Evolutionary conservation across 2,797 vertebrate species (phyloP), one percentile per base, ranked within the genome.

Genomic region (Chromobotia macracanthus): DNA sequence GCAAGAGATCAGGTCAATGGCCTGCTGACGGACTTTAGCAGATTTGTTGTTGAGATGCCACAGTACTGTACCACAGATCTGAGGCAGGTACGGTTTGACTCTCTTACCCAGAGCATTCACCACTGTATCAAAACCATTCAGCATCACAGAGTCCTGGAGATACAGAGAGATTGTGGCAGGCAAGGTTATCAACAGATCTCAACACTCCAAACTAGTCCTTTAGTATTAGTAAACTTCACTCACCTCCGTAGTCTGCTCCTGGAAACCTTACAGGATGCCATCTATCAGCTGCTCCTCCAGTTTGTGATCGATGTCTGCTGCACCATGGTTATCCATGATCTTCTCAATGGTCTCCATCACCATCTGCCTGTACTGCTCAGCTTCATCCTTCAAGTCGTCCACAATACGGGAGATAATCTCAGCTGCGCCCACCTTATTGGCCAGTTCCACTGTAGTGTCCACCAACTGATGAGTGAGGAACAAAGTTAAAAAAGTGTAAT

Each of bases 291-390:
- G 98, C 84, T 99, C 98, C 88, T 99, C 98, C 83, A 99, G 94
- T 82, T 99, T 99, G 86, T 99, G 98, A 89, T 99, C 98, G 0
- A 99, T 99, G 87, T 99, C 98, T 5, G 98, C 97, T 1, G 98
- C 98, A 0, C 98, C 98, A 63, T 99, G 91, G 85, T 99, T 99
- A 53, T 97, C 98, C 98, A 99, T 99, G 80, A 99, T 99, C 88
- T 99, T 99, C 87, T 99, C 98, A 65, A 99, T 99, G 31, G 98
- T 99, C 84, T 99, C 98, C 98, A 99, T 99, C 79, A 99, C 98
- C 98, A 99, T 99, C 91, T 99, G 99, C 76, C 98, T 94, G 93
- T 99, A 99, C 87, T 99, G 98, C 77, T 99, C 98, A 0, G 98
- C 98, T 87, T 99, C 98, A 75, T 99, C 98, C 87, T 99, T 99